These are phyloP conservation scores for Glyptemys insculpta DNA, from an alignment of 2,797 vertebrate species.

Conservation along the genomic window DNA sequence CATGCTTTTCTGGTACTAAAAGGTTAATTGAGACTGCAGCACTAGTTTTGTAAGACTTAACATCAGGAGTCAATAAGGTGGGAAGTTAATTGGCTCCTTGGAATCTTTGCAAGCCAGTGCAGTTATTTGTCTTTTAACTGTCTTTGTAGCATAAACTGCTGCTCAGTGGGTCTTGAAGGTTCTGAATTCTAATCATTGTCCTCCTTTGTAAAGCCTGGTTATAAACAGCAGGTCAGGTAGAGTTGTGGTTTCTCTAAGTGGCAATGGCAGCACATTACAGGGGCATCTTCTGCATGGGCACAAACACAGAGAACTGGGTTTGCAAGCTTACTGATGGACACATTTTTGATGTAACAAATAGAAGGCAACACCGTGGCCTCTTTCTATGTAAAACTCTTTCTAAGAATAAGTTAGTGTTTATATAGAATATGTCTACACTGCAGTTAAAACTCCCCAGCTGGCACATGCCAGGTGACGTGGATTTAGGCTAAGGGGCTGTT, in stretches of 20 bases:
- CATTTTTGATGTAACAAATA: neutral
- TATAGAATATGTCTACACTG: no score
- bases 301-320: neutral
- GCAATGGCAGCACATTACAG: neutral
- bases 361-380: neutral
- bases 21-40: neutral
- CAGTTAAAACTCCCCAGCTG: no score
- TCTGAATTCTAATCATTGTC: neutral
- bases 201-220: neutral
- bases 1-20: neutral
- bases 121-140: neutral
- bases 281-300: neutral
- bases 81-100: neutral
- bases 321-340: neutral
- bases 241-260: neutral
- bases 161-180: neutral
- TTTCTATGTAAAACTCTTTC: neutral
- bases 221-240: neutral
- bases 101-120: neutral
- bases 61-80: neutral
- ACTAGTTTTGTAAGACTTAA: neutral
- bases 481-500: no score
- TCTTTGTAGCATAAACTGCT: neutral
- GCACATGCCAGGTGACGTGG: no score
- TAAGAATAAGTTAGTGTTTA: accelerated